A percentile compares a stretch with the other conserved stretches of the same genome.
Evolutionary conservation across 2,888 invertebrate species (phyloP).

Genomic region (Cremastinae sp.): DNA sequence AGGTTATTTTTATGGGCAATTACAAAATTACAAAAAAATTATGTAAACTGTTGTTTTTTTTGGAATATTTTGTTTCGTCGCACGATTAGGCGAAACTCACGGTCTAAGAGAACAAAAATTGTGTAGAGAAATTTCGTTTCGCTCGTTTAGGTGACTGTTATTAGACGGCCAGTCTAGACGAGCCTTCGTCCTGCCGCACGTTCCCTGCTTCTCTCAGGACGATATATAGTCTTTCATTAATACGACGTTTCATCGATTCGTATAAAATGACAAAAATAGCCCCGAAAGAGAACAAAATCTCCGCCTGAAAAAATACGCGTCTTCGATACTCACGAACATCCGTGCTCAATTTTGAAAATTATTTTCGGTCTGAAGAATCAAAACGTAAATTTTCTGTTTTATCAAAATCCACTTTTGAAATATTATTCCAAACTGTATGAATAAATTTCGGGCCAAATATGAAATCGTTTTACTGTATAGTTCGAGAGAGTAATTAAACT

Average conservation of each 20-base stretch:
- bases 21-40: too few relatives aligned
- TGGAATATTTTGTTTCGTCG: conserved; percentile 3
- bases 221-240: conserved; percentile 15
- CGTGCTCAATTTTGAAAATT: too few relatives aligned
- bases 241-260: conserved; percentile 33
- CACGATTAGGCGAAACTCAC: too few relatives aligned
- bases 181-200: conserved; percentile 15
- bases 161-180: conserved; percentile 31
- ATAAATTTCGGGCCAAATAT: too few relatives aligned
- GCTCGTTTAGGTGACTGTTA: conserved; percentile 48
- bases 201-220: conserved; percentile 19
- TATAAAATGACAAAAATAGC: conserved; percentile 34
- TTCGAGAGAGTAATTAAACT: too few relatives aligned
- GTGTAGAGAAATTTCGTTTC: conserved; percentile 37
- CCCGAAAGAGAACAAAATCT: neutral
- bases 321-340: too few relatives aligned
- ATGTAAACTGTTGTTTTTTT: neutral
- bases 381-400: too few relatives aligned
- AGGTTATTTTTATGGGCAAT: too few relatives aligned
- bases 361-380: too few relatives aligned
- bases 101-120: conserved; percentile 32
- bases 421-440: too few relatives aligned
- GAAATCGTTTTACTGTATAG: too few relatives aligned
- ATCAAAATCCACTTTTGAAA: too few relatives aligned
- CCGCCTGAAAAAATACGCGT: neutral